Evolutionary conservation across 2,113 vertebrate genomes (phyloP), one percentile per base, ranked within the genome.

Genomic region (Salvelinus namaycush): DNA sequence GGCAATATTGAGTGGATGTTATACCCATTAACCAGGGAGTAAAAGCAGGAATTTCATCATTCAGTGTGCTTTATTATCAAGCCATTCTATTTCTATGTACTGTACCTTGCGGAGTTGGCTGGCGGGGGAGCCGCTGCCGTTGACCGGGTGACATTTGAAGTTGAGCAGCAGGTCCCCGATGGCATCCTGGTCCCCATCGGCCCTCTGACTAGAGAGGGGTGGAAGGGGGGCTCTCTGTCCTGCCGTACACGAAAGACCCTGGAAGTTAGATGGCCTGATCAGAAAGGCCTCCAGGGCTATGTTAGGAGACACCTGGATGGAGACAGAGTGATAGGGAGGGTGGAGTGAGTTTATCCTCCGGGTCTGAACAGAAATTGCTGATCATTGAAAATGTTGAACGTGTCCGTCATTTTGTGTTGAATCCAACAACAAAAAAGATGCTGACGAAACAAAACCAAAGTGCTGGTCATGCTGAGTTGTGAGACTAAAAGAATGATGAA

Each of bases 61-160:
- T 44, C 39, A 44, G 39, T 18, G 51, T 54, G 51, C 51, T 54
- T 54, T 14, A 54, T 14, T 54, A 54, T 18, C 13, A 54, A 18
- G 51, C 0, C 51, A 54, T 54, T 18, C 3, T 54, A 18, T 54
- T 68, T 75, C 57, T 12, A 51, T 27, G 22, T 1, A 16, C 22
- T 79, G 78, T 91, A 94, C 94, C 87, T 90, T 93, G 78, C 89
- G 88, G 78, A 95, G 93, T 80, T 92, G 94, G 80, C 89, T 93
- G 79, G 88, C 84, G 20, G 94, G 92, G 3, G 91, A 89, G 76
- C 86, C 77, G 62, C 90, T 94, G 66, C 81, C 86, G 89, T 94
- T 94, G 79, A 94, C 91, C 26, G 91, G 89, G 81, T 94, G 93
- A 80, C 95, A 95, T 87, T 93, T 96, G 85, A 96, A 94, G 91